Percentiles rank a stretch among this genome's conserved stretches.
Evolutionary conservation across 2,797 vertebrate species (phyloP).

Genomic region (Catharus ustulatus): DNA sequence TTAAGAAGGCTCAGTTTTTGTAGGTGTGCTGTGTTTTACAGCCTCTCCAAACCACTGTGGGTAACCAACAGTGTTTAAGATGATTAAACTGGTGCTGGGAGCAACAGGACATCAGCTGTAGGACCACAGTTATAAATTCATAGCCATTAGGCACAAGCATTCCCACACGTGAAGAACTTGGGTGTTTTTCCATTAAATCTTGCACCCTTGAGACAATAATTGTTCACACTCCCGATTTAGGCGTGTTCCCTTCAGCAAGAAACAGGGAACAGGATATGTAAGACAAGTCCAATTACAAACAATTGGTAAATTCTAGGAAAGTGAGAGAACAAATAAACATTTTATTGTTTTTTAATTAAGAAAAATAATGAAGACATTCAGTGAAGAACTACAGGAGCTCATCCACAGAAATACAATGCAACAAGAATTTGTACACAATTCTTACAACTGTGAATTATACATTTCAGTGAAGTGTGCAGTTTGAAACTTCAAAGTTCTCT

Average conservation of each 20-base stretch:
- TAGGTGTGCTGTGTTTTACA: neutral
- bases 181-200: neutral
- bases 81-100: neutral
- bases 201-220: neutral
- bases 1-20: neutral
- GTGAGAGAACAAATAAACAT: neutral
- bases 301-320: neutral
- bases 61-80: neutral
- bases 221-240: neutral
- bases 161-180: fast-evolving
- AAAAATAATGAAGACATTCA: neutral
- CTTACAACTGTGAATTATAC: neutral
- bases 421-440: neutral
- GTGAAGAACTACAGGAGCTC: neutral
- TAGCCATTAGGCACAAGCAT: neutral
- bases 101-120: neutral
- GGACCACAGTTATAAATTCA: neutral
- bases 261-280: neutral
- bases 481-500: neutral
- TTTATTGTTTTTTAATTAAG: neutral
- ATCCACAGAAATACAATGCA: neutral
- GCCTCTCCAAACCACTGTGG: neutral
- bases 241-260: neutral
- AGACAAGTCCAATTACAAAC: neutral
- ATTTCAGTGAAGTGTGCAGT: neutral